Percentiles rank a stretch among this genome's conserved stretches.
Evolutionary conservation across 2,888 invertebrate genomes (phyloP).

Genomic region (Drosophila mulleri): DNA sequence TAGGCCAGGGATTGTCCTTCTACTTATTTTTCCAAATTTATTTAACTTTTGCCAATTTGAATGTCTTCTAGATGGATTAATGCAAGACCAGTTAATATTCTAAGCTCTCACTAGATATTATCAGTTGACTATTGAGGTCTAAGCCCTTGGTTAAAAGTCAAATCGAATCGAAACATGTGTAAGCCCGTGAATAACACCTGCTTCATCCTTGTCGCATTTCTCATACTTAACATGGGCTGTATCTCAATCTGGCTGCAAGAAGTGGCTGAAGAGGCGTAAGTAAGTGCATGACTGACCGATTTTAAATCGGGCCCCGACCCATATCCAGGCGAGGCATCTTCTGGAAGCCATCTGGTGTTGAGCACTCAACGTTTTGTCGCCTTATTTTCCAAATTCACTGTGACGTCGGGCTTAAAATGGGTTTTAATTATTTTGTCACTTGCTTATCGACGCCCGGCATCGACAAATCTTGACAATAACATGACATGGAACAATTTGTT

Average conservation of each 20-base stretch:
- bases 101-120: not conserved
- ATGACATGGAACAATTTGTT: constrained; percentile 82
- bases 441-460: constrained; percentile 65
- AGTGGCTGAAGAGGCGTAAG: constrained; percentile 39
- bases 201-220: constrained; percentile 16
- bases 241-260: constrained; percentile 50
- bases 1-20: not conserved
- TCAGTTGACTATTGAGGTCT: not conserved
- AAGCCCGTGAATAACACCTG: constrained; percentile 3
- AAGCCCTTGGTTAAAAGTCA: not conserved
- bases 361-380: constrained; percentile 63
- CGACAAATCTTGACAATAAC: constrained; percentile 80
- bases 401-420: constrained; percentile 51
- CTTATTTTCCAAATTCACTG: constrained; percentile 32
- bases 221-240: constrained; percentile 14
- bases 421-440: constrained; percentile 81
- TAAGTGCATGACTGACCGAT: constrained; percentile 68
- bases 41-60: no score
- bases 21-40: no score
- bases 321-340: constrained; percentile 11
- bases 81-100: no score
- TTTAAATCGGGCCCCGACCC: constrained; percentile 24
- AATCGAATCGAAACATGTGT: not conserved
- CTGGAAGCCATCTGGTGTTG: constrained; percentile 34
- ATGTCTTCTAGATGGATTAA: no score